Base-by-base conservation (phyloP, 64 coral and sea anemone genomes). In the Acropora tenuis region DNA sequence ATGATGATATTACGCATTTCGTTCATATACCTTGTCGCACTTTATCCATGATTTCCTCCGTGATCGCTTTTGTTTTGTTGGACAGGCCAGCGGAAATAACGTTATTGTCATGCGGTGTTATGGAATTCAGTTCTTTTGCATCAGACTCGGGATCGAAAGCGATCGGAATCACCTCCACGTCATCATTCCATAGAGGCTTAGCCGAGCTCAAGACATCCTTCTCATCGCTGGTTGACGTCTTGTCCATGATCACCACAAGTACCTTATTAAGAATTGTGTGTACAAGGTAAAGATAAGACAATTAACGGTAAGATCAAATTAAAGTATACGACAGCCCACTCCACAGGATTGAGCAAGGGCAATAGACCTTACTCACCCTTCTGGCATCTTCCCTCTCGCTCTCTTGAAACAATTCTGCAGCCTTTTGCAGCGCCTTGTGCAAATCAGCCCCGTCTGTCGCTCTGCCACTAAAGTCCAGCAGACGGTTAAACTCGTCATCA, bases 191-290 rank as follows among this genome's bases (percentile, higher is more conserved):
- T 2, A 96, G 73, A 17, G 88, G 41, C 61, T 86, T 63, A 4
- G 71, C 88, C 55, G 12, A 74, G 78, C 88, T 82, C 78, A 84
- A 75, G 10, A 98, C 73, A 12, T 91, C 73, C 18, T 91, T 55
- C 43, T 55, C 58, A 18, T 95, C 83, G 69, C 92, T 96, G 3
- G 82, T 47, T 5, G 90, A 95, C 69, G 63, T 91, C 65, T 95
- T 95, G 85, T 98, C 97, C 88, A 93, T 91, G 41, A 98, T 88
- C 43, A 98, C 94, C 80, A 98, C 97, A 46, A 95, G 85, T 2
- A 95, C 84, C 88, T 94, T 43, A 59, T 47, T 11, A 44, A 65
- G 12, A 72, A 55, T 30, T 30, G 30, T 55, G 52, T 55, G 52
- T 55, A 10, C 10, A 55, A 7, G 52, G 52, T 55, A 7, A 55